Conservation (phyloP, 2,797 vertebrate species). For the Trematomus bernacchii region DNA sequence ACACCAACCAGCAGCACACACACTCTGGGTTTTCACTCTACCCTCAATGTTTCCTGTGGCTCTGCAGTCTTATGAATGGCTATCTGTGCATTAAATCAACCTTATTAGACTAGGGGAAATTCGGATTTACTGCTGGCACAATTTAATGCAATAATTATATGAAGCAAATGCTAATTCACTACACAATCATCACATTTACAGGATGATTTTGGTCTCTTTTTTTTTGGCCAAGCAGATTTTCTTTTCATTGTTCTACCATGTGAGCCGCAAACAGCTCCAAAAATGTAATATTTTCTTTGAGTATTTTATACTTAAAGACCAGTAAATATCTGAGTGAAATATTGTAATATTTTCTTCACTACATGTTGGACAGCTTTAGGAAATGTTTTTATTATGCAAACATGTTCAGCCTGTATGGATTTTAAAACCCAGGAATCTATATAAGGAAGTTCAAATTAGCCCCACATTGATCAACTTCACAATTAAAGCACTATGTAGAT, state of each 20-base stretch:
- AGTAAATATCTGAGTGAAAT: not conserved
- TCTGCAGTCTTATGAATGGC: conserved; percentile 34
- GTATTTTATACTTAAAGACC: not conserved
- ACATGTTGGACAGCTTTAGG: not conserved
- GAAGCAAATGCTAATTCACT: not conserved
- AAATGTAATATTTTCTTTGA: not conserved
- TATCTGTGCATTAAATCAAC: conserved; percentile 44
- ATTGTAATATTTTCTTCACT: not conserved
- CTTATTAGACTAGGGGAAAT: conserved; percentile 21
- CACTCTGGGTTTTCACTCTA: conserved; percentile 30
- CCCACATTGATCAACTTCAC: not conserved
- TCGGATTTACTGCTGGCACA: not conserved
- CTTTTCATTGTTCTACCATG: not conserved
- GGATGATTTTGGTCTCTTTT: not conserved
- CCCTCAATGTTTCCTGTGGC: conserved; percentile 27
- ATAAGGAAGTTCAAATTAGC: not conserved
- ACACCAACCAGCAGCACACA: conserved; percentile 51
- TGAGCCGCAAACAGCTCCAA: not conserved
- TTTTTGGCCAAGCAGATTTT: not conserved
- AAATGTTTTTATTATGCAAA: not conserved
- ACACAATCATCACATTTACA: not conserved
- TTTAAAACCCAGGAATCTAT: not conserved
- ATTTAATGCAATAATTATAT: conserved; percentile 6
- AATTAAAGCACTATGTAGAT: not conserved
- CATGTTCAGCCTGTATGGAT: not conserved